Conservation (phyloP, 2,113 vertebrate genomes). For the Syngnathus floridae region DNA sequence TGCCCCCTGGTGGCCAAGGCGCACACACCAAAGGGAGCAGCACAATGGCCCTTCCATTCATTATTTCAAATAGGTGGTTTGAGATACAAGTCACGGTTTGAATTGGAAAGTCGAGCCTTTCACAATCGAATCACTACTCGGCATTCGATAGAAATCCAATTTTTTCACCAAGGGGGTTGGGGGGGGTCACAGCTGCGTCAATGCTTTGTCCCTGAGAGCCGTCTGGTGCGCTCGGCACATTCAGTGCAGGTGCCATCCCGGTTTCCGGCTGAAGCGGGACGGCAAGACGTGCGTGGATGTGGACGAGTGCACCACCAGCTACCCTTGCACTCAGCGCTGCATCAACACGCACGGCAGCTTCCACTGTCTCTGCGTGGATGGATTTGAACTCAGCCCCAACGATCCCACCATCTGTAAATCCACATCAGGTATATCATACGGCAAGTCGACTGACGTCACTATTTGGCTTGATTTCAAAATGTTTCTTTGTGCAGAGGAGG, state of each 20-base stretch:
- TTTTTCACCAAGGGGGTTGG: background rate
- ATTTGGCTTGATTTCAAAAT: background rate
- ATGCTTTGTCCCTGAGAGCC: too few relatives aligned
- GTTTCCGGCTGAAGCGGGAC: constrained; percentile 90
- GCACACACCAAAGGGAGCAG: background rate
- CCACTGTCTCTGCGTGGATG: constrained; percentile 90
- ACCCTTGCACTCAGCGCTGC: constrained; percentile 93
- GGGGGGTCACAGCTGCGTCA: too few relatives aligned
- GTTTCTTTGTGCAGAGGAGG: constrained; percentile 74
- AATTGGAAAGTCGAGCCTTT: background rate
- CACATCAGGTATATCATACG: constrained; percentile 71
- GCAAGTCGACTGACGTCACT: too few relatives aligned
- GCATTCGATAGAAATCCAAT: background rate
- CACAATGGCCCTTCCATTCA: background rate
- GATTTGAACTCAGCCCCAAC: constrained; percentile 76
- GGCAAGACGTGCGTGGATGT: constrained; percentile 89
- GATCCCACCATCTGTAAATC: constrained; percentile 93
- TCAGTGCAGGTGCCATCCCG: constrained; percentile 89
- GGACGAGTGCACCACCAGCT: constrained; percentile 89
- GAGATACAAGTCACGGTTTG: background rate
- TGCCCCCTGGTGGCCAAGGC: background rate
- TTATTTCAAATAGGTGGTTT: background rate
- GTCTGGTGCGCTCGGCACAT: constrained; percentile 23
- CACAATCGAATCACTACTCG: too few relatives aligned
- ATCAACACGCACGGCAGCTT: constrained; percentile 92